phyloP scores from a whole-genome alignment of 92 coral and sea anemone species.

The Anthopleura xanthogrammica region DNA sequence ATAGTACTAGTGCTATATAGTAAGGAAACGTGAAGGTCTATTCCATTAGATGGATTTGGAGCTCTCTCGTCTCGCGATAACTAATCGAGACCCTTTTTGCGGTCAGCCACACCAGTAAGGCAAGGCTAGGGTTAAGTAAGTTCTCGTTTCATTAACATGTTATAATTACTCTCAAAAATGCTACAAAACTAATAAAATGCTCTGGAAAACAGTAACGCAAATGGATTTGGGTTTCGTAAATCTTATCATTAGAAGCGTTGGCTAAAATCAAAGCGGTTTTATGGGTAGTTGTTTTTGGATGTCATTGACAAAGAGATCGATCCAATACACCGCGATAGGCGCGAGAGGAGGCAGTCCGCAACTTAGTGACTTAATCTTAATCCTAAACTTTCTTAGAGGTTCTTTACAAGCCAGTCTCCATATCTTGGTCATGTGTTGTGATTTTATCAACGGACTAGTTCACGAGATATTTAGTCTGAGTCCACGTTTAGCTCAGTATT shows the following conservation, averaged over 20 bases:
- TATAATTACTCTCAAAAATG: slow-evolving; percentile 7
- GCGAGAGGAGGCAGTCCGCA: slow-evolving; percentile 9
- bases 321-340: slow-evolving; percentile 23
- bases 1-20: slow-evolving; percentile 4
- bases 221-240: background rate
- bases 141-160: slow-evolving; percentile 8
- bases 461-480: slow-evolving; percentile 3
- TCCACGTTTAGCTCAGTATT: background rate
- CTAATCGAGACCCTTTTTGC: slow-evolving; percentile 14
- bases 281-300: slow-evolving; percentile 18
- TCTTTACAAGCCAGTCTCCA: slow-evolving; percentile 7
- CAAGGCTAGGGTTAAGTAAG: slow-evolving; percentile 18
- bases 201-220: slow-evolving; percentile 9
- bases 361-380: slow-evolving; percentile 22
- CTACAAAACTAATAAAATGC: background rate
- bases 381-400: slow-evolving; percentile 28
- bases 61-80: slow-evolving; percentile 14
- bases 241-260: slow-evolving; percentile 7
- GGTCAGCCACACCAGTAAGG: slow-evolving; percentile 21
- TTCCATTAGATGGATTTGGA: slow-evolving; percentile 27
- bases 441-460: slow-evolving; percentile 15
- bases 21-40: background rate
- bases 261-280: slow-evolving; percentile 23
- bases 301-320: slow-evolving; percentile 25
- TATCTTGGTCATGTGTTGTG: slow-evolving; percentile 34